Conservation (phyloP, 2,797 vertebrate genomes). For the Menidia menidia region DNA sequence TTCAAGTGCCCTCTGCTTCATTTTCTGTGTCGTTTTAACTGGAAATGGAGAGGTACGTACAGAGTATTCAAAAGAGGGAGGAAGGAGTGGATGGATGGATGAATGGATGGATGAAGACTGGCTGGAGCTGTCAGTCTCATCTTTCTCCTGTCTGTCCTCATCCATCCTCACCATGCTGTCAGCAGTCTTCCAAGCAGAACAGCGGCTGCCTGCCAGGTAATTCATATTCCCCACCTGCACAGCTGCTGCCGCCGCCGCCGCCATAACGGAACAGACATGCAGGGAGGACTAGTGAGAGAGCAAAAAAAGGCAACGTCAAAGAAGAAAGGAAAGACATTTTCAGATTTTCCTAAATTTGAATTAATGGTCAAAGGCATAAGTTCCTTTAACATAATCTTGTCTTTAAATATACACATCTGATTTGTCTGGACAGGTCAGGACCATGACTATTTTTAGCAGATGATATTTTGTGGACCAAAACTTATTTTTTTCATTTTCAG, state of each 20-base stretch:
- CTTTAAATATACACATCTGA: background rate
- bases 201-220: constrained; percentile 78
- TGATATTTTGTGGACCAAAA: too few relatives aligned
- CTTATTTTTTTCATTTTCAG: background rate
- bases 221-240: constrained; percentile 83
- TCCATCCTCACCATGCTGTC: constrained; percentile 79
- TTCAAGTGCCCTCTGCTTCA: background rate
- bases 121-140: constrained; percentile 79
- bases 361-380: background rate
- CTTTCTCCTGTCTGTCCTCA: constrained; percentile 79
- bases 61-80: constrained; percentile 34
- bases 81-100: constrained; percentile 27
- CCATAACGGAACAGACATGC: constrained; percentile 53
- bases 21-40: constrained; percentile 30
- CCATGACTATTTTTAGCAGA: too few relatives aligned
- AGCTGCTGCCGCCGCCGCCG: constrained; percentile 37
- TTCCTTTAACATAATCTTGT: background rate
- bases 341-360: constrained; percentile 10
- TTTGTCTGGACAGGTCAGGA: background rate
- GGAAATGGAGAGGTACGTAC: constrained; percentile 29
- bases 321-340: background rate
- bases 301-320: constrained; percentile 17
- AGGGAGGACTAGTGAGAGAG: constrained; percentile 26
- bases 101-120: constrained; percentile 70
- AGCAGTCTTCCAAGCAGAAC: constrained; percentile 84